Evolutionary conservation across 2,888 invertebrate genomes (phyloP).

Genomic region (Apoda limacodes): DNA sequence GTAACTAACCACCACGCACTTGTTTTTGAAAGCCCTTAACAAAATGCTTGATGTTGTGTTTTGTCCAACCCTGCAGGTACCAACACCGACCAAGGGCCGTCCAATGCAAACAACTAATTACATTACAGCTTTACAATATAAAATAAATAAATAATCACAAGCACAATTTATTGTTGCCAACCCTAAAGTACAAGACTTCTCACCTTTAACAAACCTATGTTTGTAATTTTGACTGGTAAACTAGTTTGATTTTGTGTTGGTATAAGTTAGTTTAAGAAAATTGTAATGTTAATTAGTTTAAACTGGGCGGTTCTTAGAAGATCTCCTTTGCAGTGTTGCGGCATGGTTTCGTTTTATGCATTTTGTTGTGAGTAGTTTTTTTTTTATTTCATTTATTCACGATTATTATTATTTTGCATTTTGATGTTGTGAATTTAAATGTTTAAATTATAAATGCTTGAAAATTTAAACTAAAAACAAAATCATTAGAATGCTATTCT

Average conservation of each 20-base stretch:
- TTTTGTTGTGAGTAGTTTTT: slow-evolving; percentile 64
- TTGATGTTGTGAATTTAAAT: slow-evolving; percentile 20
- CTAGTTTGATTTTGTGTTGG: too few species aligned
- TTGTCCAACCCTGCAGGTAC: slow-evolving; percentile 62
- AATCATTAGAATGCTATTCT: slow-evolving; percentile 4
- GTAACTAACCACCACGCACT: slow-evolving; percentile 29
- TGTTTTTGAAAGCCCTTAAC: slow-evolving; percentile 48
- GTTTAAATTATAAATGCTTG: slow-evolving; percentile 8
- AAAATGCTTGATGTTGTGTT: slow-evolving; percentile 51
- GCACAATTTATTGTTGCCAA: too few species aligned
- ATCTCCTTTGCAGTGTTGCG: slow-evolving; percentile 40
- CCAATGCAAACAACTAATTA: slow-evolving; percentile 52
- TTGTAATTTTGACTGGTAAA: too few species aligned
- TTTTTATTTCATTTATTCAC: slow-evolving; percentile 25
- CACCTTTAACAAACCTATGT: too few species aligned
- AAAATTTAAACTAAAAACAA: background rate
- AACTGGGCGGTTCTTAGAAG: slow-evolving; percentile 45
- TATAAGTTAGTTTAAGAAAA: slow-evolving; percentile 14
- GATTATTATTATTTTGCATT: slow-evolving; percentile 26
- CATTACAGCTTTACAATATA: too few species aligned
- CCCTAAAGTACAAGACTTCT: too few species aligned
- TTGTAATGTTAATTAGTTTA: slow-evolving; percentile 32
- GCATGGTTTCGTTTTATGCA: slow-evolving; percentile 65
- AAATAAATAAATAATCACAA: too few species aligned
- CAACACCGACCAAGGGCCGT: slow-evolving; percentile 60